Evolutionary conservation across 1,140 invertebrate genomes (phyloP).

Genomic region (Saxidomus purpurata): DNA sequence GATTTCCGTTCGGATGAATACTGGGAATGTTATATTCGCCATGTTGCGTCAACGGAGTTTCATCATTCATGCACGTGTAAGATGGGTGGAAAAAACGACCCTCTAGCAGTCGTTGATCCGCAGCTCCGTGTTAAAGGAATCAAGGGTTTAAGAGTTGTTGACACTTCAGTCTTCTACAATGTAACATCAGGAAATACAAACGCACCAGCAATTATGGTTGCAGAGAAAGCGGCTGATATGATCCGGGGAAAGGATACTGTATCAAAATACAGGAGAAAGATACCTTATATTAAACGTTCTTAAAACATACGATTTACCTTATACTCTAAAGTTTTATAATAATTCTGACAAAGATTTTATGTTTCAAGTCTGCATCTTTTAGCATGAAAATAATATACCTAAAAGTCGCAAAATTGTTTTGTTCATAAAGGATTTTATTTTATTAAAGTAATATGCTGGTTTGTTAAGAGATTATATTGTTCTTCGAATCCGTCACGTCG

Average conservation of each 20-base stretch:
- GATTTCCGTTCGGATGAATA: conserved; percentile 79
- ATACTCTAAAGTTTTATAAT: too few species aligned
- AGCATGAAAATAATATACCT: too few species aligned
- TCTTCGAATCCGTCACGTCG: too few species aligned
- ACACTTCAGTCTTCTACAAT: conserved; percentile 77
- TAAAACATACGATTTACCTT: too few species aligned
- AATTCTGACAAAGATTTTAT: too few species aligned
- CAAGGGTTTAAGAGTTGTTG: conserved; percentile 70
- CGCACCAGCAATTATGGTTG: conserved; percentile 94
- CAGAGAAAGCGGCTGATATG: conserved; percentile 94
- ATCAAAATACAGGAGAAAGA: neutral
- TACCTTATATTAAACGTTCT: too few species aligned
- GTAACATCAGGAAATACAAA: conserved; percentile 91
- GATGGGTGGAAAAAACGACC: conserved; percentile 95
- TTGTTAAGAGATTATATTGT: too few species aligned
- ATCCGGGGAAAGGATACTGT: conserved; percentile 85
- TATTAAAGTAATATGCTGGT: too few species aligned
- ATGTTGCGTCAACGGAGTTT: conserved; percentile 90
- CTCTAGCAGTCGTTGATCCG: conserved; percentile 94
- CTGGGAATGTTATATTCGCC: conserved; percentile 82
- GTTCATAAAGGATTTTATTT: too few species aligned
- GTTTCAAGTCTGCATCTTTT: too few species aligned
- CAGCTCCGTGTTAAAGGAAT: conserved; percentile 86
- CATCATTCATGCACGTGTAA: conserved; percentile 96
- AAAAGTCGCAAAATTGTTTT: too few species aligned